These are phyloP conservation scores for Athrips mouffetella DNA, from an alignment of 2,888 invertebrate species.

Conservation along the genomic window DNA sequence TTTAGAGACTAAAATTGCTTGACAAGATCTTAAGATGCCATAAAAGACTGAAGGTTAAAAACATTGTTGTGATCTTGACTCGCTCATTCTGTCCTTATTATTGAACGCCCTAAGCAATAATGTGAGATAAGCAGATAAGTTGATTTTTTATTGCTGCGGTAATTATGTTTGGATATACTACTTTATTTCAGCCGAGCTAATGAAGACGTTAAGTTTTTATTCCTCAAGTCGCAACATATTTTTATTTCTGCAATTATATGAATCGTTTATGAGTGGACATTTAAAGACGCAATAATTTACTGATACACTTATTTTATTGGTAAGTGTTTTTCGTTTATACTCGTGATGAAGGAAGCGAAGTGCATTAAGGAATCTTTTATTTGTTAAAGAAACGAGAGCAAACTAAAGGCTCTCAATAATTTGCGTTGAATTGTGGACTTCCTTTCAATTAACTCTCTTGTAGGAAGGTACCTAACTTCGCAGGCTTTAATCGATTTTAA, in stretches of 20 bases:
- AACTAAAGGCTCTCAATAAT: no score
- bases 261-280: slow-evolving; percentile 1
- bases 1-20: slow-evolving; percentile 1
- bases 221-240: background rate
- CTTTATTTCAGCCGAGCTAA: slow-evolving; percentile 1
- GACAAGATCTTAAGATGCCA: background rate
- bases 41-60: slow-evolving; percentile 4
- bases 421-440: no score
- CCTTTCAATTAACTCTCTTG: no score
- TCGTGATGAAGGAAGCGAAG: background rate
- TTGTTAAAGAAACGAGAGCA: no score
- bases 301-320: background rate
- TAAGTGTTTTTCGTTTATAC: background rate
- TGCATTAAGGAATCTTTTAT: background rate
- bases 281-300: background rate
- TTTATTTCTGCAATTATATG: slow-evolving; percentile 2
- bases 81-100: slow-evolving; percentile 5
- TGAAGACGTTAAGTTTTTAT: slow-evolving; percentile 13
- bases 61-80: background rate
- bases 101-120: background rate
- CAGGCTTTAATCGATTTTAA: no score
- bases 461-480: no score
- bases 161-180: slow-evolving; percentile 7
- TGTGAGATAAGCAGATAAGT: slow-evolving; percentile 2
- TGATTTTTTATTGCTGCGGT: background rate